Evolutionary conservation across 2,797 vertebrate genomes (phyloP).

Genomic region (Sparidentex hasta): DNA sequence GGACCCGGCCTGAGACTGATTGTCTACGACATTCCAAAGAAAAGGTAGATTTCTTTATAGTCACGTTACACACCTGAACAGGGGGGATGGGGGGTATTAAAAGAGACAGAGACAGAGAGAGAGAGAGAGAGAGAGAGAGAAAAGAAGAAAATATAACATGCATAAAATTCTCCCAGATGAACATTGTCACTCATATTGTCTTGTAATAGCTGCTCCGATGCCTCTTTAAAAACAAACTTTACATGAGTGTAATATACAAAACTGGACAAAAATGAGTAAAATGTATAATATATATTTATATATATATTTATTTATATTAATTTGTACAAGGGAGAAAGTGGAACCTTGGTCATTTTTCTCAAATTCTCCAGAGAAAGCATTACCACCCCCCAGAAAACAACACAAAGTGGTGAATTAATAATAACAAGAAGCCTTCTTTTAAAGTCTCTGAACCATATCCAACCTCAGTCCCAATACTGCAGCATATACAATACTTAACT

Average conservation of each 20-base stretch:
- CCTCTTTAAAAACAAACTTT: slow-evolving; percentile 84
- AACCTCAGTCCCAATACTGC: slow-evolving; percentile 77
- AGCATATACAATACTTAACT: slow-evolving; percentile 71
- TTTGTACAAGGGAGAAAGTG: slow-evolving; percentile 87
- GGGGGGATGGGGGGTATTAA: slow-evolving; percentile 52
- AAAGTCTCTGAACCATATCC: slow-evolving; percentile 61
- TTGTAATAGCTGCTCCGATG: slow-evolving; percentile 85
- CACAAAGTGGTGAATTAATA: slow-evolving; percentile 63
- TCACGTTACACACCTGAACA: slow-evolving; percentile 82
- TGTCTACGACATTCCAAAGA: slow-evolving; percentile 87
- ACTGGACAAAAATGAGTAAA: slow-evolving; percentile 87
- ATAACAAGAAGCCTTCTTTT: slow-evolving; percentile 57
- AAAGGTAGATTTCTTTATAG: slow-evolving; percentile 82
- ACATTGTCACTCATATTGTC: slow-evolving; percentile 85
- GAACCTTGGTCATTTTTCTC: slow-evolving; percentile 83
- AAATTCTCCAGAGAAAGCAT: slow-evolving; percentile 74
- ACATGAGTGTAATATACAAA: slow-evolving; percentile 87
- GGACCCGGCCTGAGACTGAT: slow-evolving; percentile 87
- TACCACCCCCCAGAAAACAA: slow-evolving; percentile 49
- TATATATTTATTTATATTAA: slow-evolving; percentile 86
- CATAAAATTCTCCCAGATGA: slow-evolving; percentile 85
- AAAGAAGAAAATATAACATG: slow-evolving; percentile 82
- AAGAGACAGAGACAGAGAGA: slow-evolving; percentile 9
- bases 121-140: slow-evolving; percentile 49
- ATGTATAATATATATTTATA: slow-evolving; percentile 85